phyloP scores from a whole-genome alignment of 2,113 vertebrate species.

The Pterocles orientalis region DNA sequence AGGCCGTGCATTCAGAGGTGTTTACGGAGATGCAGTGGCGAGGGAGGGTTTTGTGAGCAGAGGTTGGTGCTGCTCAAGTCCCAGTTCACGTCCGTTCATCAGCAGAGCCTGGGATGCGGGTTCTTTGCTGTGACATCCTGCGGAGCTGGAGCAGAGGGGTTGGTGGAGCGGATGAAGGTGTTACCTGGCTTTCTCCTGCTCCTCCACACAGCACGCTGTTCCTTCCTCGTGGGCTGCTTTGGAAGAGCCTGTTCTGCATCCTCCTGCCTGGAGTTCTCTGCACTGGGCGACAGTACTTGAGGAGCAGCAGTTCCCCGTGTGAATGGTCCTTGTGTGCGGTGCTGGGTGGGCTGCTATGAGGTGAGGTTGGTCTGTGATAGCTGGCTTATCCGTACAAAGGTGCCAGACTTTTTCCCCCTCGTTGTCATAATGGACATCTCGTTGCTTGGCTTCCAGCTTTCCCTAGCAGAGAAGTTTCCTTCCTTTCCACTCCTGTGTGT shows the following conservation, averaged over 20 bases:
- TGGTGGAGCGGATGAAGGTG: neutral
- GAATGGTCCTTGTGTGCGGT: neutral
- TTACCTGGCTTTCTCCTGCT: neutral
- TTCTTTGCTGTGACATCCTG: neutral
- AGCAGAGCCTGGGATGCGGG: neutral
- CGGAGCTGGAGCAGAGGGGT: neutral
- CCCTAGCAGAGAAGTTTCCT: neutral
- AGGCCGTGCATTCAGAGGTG: neutral
- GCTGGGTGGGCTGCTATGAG: fast-evolving
- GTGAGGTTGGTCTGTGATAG: neutral
- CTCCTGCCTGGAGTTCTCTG: neutral
- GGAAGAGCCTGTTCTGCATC: neutral
- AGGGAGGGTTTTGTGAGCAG: neutral
- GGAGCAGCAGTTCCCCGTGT: neutral
- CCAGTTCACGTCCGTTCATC: neutral
- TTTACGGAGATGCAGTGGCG: neutral
- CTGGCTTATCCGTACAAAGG: neutral
- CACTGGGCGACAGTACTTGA: neutral
- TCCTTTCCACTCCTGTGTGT: neutral
- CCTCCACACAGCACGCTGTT: neutral
- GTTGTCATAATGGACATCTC: neutral
- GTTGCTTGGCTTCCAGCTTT: neutral
- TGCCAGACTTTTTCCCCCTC: neutral
- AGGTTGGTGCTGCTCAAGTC: neutral
- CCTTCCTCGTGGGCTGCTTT: neutral